A percentile compares a stretch with the other conserved stretches of the same genome.
Conservation (phyloP, 1,140 invertebrate genomes). For the Telenomus remus region DNA sequence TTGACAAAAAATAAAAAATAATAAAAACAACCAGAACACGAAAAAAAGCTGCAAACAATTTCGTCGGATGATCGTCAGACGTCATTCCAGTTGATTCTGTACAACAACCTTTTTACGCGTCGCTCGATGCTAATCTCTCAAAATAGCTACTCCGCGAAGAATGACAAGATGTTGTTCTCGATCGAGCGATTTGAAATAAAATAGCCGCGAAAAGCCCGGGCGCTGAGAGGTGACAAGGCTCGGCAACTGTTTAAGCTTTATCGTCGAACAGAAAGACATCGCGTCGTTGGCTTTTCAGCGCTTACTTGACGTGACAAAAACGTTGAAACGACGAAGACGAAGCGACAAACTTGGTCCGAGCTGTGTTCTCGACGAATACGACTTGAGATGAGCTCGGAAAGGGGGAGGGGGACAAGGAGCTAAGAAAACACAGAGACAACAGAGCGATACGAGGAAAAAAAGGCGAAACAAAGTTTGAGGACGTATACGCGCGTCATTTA, state of each 20-base stretch:
- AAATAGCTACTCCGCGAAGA: constrained; percentile 9
- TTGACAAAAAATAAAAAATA: no score
- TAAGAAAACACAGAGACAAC: constrained; percentile 1
- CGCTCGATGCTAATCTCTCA: constrained; percentile 2
- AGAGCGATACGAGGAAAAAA: constrained; percentile 27
- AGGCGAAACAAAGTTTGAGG: constrained; percentile 44
- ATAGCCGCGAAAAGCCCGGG: constrained; percentile 1
- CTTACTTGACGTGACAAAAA: constrained; percentile 37
- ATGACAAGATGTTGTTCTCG: constrained; percentile 17
- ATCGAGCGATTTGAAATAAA: constrained; percentile 28
- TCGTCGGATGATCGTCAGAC: no score
- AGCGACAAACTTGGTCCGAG: constrained; percentile 18
- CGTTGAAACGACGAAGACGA: constrained; percentile 24
- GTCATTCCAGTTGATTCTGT: neutral
- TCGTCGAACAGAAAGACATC: constrained; percentile 38
- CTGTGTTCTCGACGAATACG: neutral
- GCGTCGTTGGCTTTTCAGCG: constrained; percentile 44
- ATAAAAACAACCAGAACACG: no score
- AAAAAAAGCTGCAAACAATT: no score
- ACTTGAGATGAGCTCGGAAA: neutral
- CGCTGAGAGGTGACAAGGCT: constrained; percentile 48
- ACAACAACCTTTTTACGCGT: neutral
- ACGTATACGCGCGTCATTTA: constrained; percentile 60
- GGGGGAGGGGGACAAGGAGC: constrained; percentile 2
- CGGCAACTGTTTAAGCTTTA: constrained; percentile 51